These are phyloP conservation scores for Oreochromis spilurus DNA, from an alignment of 2,113 vertebrate species.

Conservation along the genomic window DNA sequence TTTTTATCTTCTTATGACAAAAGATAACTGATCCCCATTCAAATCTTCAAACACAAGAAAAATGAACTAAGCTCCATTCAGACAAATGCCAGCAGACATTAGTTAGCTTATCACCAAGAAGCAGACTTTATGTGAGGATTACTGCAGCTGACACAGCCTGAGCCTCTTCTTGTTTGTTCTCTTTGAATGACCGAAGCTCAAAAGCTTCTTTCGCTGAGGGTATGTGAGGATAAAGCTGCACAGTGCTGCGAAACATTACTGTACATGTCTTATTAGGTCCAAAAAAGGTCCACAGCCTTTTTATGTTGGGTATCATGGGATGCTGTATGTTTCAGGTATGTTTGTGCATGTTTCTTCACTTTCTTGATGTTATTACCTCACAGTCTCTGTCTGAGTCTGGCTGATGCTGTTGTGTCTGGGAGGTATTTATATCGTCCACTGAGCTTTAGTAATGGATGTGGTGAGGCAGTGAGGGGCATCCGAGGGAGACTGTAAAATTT, in stretches of 20 bases:
- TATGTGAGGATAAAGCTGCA: neutral
- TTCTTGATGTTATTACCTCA: neutral
- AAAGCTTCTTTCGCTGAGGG: neutral
- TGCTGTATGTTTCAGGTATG: neutral
- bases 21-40: neutral
- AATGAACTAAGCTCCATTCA: neutral
- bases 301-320: neutral
- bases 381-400: neutral
- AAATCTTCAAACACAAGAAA: neutral
- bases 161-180: neutral
- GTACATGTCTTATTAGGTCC: neutral
- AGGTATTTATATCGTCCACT: conserved; percentile 5
- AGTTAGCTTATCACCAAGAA: neutral
- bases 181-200: neutral
- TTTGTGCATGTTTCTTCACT: neutral
- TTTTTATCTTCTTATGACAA: neutral
- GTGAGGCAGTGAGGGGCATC: neutral
- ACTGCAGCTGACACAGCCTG: neutral
- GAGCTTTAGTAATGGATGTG: conserved; percentile 8
- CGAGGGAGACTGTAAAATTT: neutral
- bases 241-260: neutral
- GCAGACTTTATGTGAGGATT: conserved; percentile 3
- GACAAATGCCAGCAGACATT: neutral
- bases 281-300: neutral
- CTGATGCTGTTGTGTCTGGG: neutral